phyloP scores from a whole-genome alignment of 2,888 invertebrate genomes.

The Phyllotreta striolata region DNA sequence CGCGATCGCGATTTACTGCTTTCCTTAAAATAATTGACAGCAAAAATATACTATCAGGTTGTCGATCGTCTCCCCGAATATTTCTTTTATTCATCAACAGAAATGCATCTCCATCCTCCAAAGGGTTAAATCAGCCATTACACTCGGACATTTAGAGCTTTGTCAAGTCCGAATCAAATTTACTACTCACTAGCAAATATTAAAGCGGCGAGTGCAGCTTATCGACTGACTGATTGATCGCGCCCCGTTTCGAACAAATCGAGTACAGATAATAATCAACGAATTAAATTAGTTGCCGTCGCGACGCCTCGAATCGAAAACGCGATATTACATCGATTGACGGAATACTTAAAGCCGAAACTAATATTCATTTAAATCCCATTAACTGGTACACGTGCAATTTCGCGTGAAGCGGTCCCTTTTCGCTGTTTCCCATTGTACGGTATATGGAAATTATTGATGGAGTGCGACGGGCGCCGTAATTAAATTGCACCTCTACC shows the following conservation, averaged over 20 bases:
- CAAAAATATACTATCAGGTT: conserved; percentile 5
- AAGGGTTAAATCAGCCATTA: too few relatives aligned
- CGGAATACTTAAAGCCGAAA: conserved; percentile 37
- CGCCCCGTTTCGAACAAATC: too few relatives aligned
- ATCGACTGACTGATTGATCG: too few relatives aligned
- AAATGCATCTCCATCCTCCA: too few relatives aligned
- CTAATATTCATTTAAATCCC: conserved; percentile 37
- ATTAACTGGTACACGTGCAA: conserved; percentile 30
- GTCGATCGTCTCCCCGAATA: not conserved
- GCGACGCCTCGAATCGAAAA: not conserved
- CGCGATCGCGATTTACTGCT: conserved; percentile 1
- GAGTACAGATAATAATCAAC: too few relatives aligned
- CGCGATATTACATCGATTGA: conserved; percentile 35
- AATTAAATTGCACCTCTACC: conserved; percentile 10
- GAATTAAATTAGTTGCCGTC: too few relatives aligned
- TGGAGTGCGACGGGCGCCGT: conserved; percentile 10
- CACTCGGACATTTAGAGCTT: too few relatives aligned
- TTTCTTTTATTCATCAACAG: conserved; percentile 6
- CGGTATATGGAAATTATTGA: conserved; percentile 14
- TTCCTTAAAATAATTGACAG: conserved; percentile 12
- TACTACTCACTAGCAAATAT: too few relatives aligned
- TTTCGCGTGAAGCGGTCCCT: conserved; percentile 1
- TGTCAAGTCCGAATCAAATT: too few relatives aligned
- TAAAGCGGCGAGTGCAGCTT: too few relatives aligned
- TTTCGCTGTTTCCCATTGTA: not conserved